Evolutionary conservation across 2,113 vertebrate species (phyloP), one percentile per base, ranked within the genome.

Genomic region (Zosterops hypoxanthus): DNA sequence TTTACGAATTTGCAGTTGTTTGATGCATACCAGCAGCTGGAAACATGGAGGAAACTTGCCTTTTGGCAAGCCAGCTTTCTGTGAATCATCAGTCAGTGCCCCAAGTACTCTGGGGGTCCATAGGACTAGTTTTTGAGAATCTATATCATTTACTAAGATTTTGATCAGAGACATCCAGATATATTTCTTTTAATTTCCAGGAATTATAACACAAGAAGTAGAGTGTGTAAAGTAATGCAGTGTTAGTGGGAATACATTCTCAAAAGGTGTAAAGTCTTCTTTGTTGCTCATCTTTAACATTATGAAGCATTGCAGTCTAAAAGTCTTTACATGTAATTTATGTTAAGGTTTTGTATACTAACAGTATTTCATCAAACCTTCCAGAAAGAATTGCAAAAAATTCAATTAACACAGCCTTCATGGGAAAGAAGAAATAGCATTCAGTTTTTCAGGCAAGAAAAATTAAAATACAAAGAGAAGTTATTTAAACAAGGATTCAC

Each of bases 291-390:
- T 53, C 71, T 55, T 88, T 56, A 94, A 23, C 15, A 69, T 70
- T 80, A 34, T 25, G 34, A 28, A 85, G 19, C 20, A 60, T 3
- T 88, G 41, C 14, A 71, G 20, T 36, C 49, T 82, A 75, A 86
- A 92, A 90, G 36, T 57, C 28, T 81, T 95, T 44, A 73, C 14
- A 31, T 17, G 19, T 13, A 56, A 82, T 60, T 90, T 52, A 92
- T 1, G 2, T 44, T 52, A 31, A 75, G 49, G 28, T 39, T 93
- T 78, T 75, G 12, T 42, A 80, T 36, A 23, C 31, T 60, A 88
- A 49, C 8, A 56, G 9, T 65, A 97, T 95, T 96, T 97, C 72
- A 90, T 82, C 85, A 94, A 96, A 56, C 33, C 63, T 86, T 95
- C 70, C 94, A 93, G 94, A 86, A 97, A 92, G 80, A 42, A 89